Conservation (phyloP, 2,888 invertebrate species). For the Drosophila emarginata region DNA sequence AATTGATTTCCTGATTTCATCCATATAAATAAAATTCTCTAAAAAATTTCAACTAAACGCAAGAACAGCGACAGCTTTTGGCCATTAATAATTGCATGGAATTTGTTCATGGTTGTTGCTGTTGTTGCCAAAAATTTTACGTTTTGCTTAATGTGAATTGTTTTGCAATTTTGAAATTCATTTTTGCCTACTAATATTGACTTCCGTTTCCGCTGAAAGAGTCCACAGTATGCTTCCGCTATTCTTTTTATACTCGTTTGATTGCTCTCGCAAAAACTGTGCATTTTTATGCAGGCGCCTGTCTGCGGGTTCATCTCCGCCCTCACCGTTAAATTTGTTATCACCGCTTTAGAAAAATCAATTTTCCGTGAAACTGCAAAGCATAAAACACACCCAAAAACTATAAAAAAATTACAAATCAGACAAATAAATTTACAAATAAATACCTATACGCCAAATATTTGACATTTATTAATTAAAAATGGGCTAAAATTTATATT, state of each 20-base stretch:
- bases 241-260: slow-evolving; percentile 22
- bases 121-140: slow-evolving; percentile 46
- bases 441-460: slow-evolving; percentile 68
- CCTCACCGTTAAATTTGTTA: slow-evolving; percentile 60
- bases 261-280: slow-evolving; percentile 12
- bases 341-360: slow-evolving; percentile 56
- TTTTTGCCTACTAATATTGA: slow-evolving; percentile 74
- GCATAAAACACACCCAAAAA: slow-evolving; percentile 24
- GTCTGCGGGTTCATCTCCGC: slow-evolving; percentile 17
- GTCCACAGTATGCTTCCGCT: slow-evolving; percentile 65
- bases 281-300: slow-evolving; percentile 48
- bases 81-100: slow-evolving; percentile 63
- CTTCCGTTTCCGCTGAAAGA: slow-evolving; percentile 69
- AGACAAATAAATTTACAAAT: slow-evolving; percentile 77
- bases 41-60: slow-evolving; percentile 19
- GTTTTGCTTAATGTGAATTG: slow-evolving; percentile 51
- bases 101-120: neutral
- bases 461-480: slow-evolving; percentile 81
- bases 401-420: slow-evolving; percentile 54
- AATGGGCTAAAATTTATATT: slow-evolving; percentile 77
- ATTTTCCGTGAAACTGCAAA: slow-evolving; percentile 52
- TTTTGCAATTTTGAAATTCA: slow-evolving; percentile 53
- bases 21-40: slow-evolving; percentile 45
- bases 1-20: slow-evolving; percentile 65
- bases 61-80: slow-evolving; percentile 46